These are phyloP conservation scores for Gallirallus australis DNA, from an alignment of 2,797 vertebrate species.

Conservation along the genomic window DNA sequence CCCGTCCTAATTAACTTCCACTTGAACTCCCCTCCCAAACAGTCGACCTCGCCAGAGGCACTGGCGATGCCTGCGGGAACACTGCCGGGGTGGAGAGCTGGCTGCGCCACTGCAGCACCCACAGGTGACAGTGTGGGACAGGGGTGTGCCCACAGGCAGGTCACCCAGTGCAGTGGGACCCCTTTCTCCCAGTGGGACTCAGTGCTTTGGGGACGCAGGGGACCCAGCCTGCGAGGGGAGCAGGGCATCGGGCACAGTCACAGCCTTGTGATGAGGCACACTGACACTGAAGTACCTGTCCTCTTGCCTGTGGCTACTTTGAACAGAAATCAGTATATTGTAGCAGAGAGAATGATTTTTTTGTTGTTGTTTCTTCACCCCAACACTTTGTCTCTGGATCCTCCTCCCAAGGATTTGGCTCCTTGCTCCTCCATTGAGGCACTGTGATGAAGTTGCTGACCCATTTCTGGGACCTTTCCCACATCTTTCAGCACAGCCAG, in stretches of 20 bases:
- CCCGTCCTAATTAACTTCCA: neutral
- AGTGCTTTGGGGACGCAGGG: neutral
- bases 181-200: neutral
- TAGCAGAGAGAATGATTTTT: neutral
- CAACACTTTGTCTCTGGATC: accelerated
- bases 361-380: neutral
- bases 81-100: neutral
- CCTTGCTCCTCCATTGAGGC: neutral
- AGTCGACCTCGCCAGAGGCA: accelerated
- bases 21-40: neutral
- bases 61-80: accelerated
- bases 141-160: neutral
- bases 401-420: neutral
- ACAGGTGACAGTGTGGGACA: neutral
- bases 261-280: neutral
- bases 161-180: accelerated
- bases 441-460: neutral
- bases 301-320: accelerated
- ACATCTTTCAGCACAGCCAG: accelerated
- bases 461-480: neutral
- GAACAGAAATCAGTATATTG: neutral
- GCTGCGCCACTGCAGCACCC: neutral
- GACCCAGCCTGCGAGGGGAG: neutral
- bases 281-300: neutral
- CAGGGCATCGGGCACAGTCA: accelerated